phyloP scores from a whole-genome alignment of 2,797 vertebrate species.

The Heterohyrax brucei region DNA sequence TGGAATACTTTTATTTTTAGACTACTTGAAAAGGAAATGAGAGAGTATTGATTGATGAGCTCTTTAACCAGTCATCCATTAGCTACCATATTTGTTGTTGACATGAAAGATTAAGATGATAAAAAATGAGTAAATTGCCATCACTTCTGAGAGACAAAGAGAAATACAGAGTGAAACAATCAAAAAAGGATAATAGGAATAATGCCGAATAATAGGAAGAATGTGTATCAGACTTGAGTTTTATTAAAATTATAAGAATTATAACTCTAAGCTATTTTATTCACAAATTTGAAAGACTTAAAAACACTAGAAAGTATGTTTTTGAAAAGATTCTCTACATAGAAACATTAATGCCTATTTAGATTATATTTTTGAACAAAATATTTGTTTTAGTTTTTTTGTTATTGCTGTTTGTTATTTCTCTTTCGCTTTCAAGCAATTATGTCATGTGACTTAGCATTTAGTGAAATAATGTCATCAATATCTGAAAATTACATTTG shows the following conservation, averaged over 20 bases:
- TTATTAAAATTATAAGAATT: background rate
- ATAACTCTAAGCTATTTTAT: background rate
- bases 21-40: background rate
- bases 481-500: background rate
- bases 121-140: slow-evolving; percentile 34
- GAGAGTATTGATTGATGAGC: background rate
- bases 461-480: background rate
- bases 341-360: background rate
- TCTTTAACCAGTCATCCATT: slow-evolving; percentile 5
- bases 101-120: slow-evolving; percentile 22
- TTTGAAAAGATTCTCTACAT: background rate
- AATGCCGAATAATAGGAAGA: background rate
- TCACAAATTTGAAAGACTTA: background rate
- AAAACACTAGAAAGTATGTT: background rate
- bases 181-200: slow-evolving; percentile 2
- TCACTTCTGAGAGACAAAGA: background rate
- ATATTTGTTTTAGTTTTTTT: background rate
- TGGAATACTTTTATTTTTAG: background rate
- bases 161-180: background rate
- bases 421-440: slow-evolving; percentile 9
- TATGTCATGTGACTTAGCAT: background rate
- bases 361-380: background rate
- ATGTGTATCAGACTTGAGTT: background rate
- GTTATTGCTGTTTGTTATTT: background rate
- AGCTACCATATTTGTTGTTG: background rate